These are phyloP conservation scores for Pollachius pollachius DNA, from an alignment of 2,113 vertebrate species.

Conservation along the genomic window DNA sequence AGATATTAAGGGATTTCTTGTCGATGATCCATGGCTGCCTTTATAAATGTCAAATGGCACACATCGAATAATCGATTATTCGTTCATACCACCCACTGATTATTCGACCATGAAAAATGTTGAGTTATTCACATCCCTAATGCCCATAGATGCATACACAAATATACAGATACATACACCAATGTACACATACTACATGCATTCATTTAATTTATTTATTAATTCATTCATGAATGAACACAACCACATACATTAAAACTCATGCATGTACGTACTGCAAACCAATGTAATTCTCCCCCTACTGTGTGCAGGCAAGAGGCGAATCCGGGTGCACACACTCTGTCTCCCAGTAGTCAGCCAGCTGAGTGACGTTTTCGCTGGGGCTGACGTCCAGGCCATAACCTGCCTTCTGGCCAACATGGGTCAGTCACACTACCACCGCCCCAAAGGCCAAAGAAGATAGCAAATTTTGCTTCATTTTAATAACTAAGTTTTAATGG, in stretches of 20 bases:
- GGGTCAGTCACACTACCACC: slow-evolving; percentile 73
- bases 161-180: slow-evolving; percentile 1
- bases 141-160: slow-evolving; percentile 1
- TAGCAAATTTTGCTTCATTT: no score
- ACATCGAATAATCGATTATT: no score
- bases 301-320: slow-evolving; percentile 81
- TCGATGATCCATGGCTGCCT: no score
- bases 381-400: slow-evolving; percentile 91
- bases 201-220: no score
- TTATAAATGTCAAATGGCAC: no score
- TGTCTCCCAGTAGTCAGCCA: slow-evolving; percentile 93
- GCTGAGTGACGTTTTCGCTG: slow-evolving; percentile 88
- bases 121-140: no score
- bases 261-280: not conserved
- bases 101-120: no score
- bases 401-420: slow-evolving; percentile 93
- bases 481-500: no score
- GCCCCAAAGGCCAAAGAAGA: no score
- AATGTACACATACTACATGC: not conserved
- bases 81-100: no score
- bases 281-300: not conserved
- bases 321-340: slow-evolving; percentile 93
- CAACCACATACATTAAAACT: not conserved
- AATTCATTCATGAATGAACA: not conserved
- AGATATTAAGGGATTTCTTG: no score